phyloP scores from a whole-genome alignment of 2,113 vertebrate species.

The Dendropsophus ebraccatus region DNA sequence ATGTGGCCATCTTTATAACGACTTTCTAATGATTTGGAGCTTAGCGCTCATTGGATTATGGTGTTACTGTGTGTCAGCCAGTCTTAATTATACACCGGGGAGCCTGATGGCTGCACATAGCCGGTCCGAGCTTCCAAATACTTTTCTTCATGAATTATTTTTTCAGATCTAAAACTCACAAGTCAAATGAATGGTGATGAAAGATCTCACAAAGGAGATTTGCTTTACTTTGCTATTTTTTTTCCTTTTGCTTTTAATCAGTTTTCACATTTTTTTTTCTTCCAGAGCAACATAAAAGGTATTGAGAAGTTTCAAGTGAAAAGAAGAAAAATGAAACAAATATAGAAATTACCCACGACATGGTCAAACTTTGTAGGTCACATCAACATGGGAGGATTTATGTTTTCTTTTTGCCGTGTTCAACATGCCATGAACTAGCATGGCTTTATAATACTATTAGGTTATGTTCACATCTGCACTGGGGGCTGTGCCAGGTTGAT shows the following conservation, averaged over 20 bases:
- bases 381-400: no score
- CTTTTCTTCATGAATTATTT: neutral
- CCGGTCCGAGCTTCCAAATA: neutral
- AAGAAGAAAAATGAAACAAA: neutral
- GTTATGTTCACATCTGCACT: no score
- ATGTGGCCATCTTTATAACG: neutral
- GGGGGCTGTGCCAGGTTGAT: no score
- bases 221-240: neutral
- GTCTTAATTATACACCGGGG: neutral
- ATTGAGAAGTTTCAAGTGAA: neutral
- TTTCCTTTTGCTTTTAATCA: neutral
- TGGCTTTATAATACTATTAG: no score
- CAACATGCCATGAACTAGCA: no score
- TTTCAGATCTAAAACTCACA: neutral
- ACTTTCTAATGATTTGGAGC: neutral
- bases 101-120: neutral
- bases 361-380: no score
- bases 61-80: neutral
- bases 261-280: neutral
- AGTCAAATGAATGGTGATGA: neutral
- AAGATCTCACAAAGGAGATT: neutral
- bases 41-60: neutral
- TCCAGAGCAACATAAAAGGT: neutral
- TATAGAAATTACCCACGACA: neutral
- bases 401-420: no score